Conservation (phyloP, 2,797 vertebrate genomes). For the Intellagama lesueurii region DNA sequence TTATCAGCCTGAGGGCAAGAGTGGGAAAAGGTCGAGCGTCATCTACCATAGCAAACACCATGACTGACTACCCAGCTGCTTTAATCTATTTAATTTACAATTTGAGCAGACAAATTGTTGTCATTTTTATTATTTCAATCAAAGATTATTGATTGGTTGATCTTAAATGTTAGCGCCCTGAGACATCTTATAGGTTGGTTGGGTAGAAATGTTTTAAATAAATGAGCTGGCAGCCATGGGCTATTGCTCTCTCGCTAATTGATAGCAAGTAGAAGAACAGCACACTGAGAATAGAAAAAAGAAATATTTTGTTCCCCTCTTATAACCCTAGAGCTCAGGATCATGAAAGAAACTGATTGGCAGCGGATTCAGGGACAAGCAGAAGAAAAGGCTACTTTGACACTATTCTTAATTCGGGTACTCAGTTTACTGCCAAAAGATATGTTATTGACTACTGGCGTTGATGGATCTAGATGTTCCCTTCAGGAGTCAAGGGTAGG, state of each 20-base stretch:
- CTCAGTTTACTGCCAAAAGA: background rate
- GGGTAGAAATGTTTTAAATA: background rate
- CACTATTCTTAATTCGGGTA: background rate
- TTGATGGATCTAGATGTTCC: background rate
- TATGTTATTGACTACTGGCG: background rate
- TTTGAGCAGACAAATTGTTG: background rate
- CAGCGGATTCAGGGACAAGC: background rate
- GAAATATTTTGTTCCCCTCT: background rate
- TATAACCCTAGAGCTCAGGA: background rate
- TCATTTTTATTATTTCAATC: too few species aligned
- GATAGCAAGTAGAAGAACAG: background rate
- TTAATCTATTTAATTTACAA: background rate
- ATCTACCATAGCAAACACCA: too few species aligned
- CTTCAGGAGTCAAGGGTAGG: too few species aligned
- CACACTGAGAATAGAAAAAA: background rate
- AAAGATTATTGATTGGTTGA: too few species aligned
- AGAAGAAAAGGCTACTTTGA: background rate
- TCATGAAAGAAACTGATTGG: background rate
- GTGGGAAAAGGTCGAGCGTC: background rate
- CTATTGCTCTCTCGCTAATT: background rate
- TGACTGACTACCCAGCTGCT: background rate
- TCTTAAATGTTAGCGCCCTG: too few species aligned
- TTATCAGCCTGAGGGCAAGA: too few species aligned
- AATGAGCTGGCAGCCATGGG: background rate
- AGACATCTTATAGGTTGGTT: background rate